Percentiles rank a stretch among this genome's conserved stretches.
Conservation (phyloP, 2,113 vertebrate genomes). For the Picathartes gymnocephalus region DNA sequence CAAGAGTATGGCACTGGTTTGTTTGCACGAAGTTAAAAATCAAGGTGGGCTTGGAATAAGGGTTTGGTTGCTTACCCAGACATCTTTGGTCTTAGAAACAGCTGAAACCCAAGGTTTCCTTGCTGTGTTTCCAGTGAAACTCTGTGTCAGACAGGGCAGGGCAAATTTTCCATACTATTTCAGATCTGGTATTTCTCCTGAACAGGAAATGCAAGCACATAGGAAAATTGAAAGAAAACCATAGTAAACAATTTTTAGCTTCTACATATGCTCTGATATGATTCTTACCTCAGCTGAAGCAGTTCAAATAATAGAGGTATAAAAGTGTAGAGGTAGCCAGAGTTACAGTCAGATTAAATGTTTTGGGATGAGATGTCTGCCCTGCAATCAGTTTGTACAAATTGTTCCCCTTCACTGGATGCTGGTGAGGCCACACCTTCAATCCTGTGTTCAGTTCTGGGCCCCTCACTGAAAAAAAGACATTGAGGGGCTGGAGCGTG, state of each 20-base stretch:
- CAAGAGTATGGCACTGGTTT: not conserved
- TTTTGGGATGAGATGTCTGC: not conserved
- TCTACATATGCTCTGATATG: not conserved
- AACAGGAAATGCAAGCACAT: not conserved
- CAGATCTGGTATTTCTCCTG: not conserved
- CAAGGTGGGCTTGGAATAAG: not conserved
- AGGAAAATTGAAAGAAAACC: not conserved
- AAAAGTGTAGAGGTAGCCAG: not conserved
- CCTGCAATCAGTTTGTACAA: not conserved
- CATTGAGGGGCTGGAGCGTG: accelerated
- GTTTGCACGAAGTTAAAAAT: not conserved
- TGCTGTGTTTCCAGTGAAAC: not conserved
- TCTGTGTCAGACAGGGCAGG: not conserved
- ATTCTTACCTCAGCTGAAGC: not conserved
- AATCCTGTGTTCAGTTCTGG: not conserved
- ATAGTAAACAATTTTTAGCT: not conserved
- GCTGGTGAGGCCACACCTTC: accelerated
- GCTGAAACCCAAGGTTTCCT: not conserved
- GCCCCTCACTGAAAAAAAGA: not conserved
- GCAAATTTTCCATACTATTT: not conserved
- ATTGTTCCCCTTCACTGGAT: accelerated
- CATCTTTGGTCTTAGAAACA: not conserved
- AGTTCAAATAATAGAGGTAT: not conserved
- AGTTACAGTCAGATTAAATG: not conserved
- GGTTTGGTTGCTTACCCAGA: not conserved